These are phyloP conservation scores for Malurus cyaneus DNA, from an alignment of 2,113 vertebrate genomes.

Conservation along the genomic window DNA sequence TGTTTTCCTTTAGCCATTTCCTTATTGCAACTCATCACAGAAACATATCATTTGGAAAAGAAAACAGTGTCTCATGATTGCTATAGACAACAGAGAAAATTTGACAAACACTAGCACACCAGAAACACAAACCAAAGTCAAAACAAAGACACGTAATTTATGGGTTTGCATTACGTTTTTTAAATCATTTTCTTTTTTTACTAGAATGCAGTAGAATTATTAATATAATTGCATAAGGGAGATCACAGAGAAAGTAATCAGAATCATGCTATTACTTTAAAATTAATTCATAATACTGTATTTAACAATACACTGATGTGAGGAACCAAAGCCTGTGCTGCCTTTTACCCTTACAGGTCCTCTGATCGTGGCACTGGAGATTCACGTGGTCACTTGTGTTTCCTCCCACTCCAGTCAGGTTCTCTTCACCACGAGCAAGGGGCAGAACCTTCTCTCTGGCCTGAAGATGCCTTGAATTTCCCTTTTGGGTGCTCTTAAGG, in stretches of 20 bases:
- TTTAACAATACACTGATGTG: not conserved
- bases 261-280: not conserved
- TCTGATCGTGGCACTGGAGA: not conserved
- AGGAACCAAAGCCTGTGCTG: not conserved
- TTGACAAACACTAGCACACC: not conserved
- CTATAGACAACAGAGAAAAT: not conserved
- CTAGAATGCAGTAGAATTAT: not conserved
- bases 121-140: not conserved
- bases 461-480: not conserved
- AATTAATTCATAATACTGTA: not conserved
- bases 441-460: not conserved
- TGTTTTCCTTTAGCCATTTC: not conserved
- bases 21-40: not conserved
- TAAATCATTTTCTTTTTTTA: not conserved
- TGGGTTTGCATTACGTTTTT: not conserved
- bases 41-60: not conserved
- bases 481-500: not conserved
- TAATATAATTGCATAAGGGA: not conserved
- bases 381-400: rapidly evolving
- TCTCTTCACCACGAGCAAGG: not conserved
- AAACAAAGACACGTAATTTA: not conserved
- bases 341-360: not conserved
- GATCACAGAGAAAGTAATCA: not conserved
- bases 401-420: not conserved
- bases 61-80: not conserved